Base-by-base conservation (phyloP, 2,888 invertebrate genomes). In the Corbicula japonica region DNA sequence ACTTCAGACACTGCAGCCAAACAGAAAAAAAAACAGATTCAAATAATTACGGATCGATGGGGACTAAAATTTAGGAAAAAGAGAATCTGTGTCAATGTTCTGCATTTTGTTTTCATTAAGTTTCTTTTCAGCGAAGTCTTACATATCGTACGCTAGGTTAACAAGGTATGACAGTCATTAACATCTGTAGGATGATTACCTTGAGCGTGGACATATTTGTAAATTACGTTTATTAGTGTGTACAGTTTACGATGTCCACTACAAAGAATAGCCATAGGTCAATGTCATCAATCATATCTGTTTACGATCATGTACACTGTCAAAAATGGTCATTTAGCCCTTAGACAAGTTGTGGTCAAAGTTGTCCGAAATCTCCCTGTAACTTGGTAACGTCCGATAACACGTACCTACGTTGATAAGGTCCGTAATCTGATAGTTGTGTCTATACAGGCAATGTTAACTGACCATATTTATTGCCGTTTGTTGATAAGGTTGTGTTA, bases 301-400 rank as follows among this genome's bases (percentile, higher is more conserved):
- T 76, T 75, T 76, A 76, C 63, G 56, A 76, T 63, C 70, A 28
- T 52, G 50, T 60, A 72, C 41, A 60, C 65, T 76, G 70, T 76
- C 76, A 76, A 46, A 21, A 54, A 34, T 60, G 76, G 70, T 70
- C 76, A 76, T 69, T 60, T 71, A 63, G 70, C 76, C 71, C 60
- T 60, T 50, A 71, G 76, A 71, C 71, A 76, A 50, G 68, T 48
- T 62, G 38, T 76, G 76, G 76, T 70, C 70, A 75, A 69, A 56
- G 44, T 46, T 61, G 38, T 61, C 38, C 44, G 56, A 75, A 50
- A 63, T 69, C 62, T 75, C 54, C n/a, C 23, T 35, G 75, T 69
- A 52, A 52, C 75, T 35, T 34, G 44, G 75, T 61, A 69, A 75
- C 75, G 44, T 46, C 34, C 41, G 75, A 75, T 75, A 75, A 69